phyloP scores from a whole-genome alignment of 2,888 invertebrate species.

The Agriotes lineatus region DNA sequence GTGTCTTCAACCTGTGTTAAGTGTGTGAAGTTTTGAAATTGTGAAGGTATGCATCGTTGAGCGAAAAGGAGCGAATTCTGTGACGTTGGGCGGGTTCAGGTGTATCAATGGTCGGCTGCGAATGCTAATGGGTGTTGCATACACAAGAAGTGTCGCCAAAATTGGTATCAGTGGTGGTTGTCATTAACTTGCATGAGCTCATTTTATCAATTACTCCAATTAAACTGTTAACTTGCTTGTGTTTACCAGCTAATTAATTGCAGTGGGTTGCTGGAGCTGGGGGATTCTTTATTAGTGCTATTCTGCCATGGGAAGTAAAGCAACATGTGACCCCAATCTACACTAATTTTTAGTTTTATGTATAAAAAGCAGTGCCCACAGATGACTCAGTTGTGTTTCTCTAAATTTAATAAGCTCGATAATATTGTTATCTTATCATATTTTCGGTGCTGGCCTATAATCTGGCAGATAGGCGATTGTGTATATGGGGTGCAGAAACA shows the following conservation, averaged over 20 bases:
- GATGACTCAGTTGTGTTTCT: slow-evolving; percentile 7
- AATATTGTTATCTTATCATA: slow-evolving; percentile 10
- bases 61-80: slow-evolving; percentile 24
- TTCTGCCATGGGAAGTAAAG: slow-evolving; percentile 53
- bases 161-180: slow-evolving; percentile 48
- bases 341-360: slow-evolving; percentile 18
- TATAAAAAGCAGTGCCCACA: background rate
- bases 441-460: background rate
- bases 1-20: slow-evolving; percentile 41
- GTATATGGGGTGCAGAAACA: background rate
- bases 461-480: background rate
- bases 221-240: slow-evolving; percentile 45
- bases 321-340: slow-evolving; percentile 68
- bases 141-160: slow-evolving; percentile 45
- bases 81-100: slow-evolving; percentile 45
- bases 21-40: slow-evolving; percentile 44
- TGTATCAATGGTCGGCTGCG: slow-evolving; percentile 47
- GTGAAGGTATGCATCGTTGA: slow-evolving; percentile 46
- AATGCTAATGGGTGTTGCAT: slow-evolving; percentile 60
- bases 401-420: slow-evolving; percentile 11
- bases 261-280: slow-evolving; percentile 24
- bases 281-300: slow-evolving; percentile 39
- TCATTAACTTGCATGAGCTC: slow-evolving; percentile 57
- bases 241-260: slow-evolving; percentile 40
- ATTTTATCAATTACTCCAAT: slow-evolving; percentile 59